Conservation (phyloP, 2,888 invertebrate species). For the Lepidonotus clava region DNA sequence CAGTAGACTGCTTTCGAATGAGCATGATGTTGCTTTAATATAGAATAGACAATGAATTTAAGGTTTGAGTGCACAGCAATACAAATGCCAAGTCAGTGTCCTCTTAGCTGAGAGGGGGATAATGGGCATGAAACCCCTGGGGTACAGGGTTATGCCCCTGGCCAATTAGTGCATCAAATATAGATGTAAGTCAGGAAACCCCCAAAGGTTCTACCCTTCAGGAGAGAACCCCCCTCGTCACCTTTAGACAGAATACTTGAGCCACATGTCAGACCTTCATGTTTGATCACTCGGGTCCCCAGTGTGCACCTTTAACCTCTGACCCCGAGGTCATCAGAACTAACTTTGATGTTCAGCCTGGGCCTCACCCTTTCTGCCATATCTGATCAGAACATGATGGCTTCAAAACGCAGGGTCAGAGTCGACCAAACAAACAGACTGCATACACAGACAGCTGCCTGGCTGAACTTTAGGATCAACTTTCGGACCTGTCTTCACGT, state of each 20-base stretch:
- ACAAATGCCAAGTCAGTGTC: too few species aligned
- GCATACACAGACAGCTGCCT: neutral
- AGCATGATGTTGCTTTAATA: too few species aligned
- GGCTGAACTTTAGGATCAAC: neutral
- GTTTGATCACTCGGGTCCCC: neutral
- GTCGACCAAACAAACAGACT: neutral
- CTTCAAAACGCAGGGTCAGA: neutral
- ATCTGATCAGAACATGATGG: constrained; percentile 13
- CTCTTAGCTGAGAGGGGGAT: too few species aligned
- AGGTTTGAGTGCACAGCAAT: too few species aligned
- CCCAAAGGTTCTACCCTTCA: neutral
- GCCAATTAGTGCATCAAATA: neutral
- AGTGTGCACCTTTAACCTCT: neutral
- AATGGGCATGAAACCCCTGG: too few species aligned
- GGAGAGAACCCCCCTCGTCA: neutral
- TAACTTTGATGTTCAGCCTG: neutral
- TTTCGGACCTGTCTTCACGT: neutral
- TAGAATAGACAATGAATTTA: too few species aligned
- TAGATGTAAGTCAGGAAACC: neutral
- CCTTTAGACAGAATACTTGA: too few species aligned
- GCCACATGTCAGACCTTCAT: neutral
- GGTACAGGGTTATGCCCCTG: neutral
- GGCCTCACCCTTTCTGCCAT: neutral
- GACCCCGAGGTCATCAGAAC: neutral
- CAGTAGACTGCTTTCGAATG: too few species aligned